These are phyloP conservation scores for Podabrus alpinus DNA, from an alignment of 2,888 invertebrate genomes.

Conservation along the genomic window DNA sequence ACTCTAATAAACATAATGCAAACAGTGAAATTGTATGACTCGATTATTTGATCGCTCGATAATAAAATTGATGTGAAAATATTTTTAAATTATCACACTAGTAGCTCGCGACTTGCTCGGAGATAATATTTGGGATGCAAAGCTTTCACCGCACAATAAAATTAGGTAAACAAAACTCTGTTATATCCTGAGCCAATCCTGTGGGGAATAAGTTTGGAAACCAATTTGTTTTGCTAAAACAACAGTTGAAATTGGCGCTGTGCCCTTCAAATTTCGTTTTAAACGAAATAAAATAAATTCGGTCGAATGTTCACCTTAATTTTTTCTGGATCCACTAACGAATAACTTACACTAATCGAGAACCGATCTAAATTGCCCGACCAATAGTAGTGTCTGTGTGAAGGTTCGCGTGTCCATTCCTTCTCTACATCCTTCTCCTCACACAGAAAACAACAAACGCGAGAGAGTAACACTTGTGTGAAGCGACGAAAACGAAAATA, in stretches of 20 bases:
- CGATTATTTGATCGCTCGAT: background rate
- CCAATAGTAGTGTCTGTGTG: background rate
- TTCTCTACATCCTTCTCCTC: background rate
- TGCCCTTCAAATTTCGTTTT: background rate
- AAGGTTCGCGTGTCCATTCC: background rate
- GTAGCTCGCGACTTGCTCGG: background rate
- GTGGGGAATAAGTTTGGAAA: background rate
- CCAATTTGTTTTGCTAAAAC: background rate
- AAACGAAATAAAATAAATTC: background rate
- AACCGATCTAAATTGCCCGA: conserved; percentile 2
- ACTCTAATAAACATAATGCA: background rate
- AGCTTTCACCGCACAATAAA: background rate
- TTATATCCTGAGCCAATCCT: background rate
- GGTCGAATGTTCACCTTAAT: background rate
- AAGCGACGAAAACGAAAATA: conserved; percentile 15
- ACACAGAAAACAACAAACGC: background rate
- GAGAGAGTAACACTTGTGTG: conserved; percentile 12
- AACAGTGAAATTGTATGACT: background rate
- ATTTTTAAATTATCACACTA: background rate
- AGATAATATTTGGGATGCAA: background rate
- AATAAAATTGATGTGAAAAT: background rate
- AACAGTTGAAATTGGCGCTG: background rate
- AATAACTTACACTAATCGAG: background rate
- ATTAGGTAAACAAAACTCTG: background rate
- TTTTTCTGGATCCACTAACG: background rate